phyloP scores from a whole-genome alignment of 2,888 invertebrate genomes.

The Plemyria rubiginata region DNA sequence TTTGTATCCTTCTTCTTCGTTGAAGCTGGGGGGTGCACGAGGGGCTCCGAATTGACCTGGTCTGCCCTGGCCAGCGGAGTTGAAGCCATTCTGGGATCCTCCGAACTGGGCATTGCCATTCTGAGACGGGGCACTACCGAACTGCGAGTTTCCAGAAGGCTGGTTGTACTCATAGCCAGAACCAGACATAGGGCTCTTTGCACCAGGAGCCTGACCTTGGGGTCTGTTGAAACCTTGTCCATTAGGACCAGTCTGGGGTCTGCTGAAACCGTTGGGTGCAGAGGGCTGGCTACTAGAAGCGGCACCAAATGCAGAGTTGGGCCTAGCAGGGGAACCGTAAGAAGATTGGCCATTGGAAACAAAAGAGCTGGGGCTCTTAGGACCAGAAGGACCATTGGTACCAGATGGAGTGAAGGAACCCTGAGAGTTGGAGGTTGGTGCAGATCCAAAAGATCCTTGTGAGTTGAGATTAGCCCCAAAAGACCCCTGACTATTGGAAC shows the following conservation, averaged over 20 bases:
- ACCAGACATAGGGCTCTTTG: constrained; percentile 29
- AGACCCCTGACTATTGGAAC: constrained; percentile 18
- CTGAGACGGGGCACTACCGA: constrained; percentile 33
- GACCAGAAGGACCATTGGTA: constrained; percentile 32
- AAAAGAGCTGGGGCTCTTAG: constrained; percentile 36
- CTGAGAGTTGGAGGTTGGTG: constrained; percentile 26
- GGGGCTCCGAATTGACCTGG: constrained; percentile 64
- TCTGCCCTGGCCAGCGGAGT: constrained; percentile 37
- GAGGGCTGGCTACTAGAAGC: constrained; percentile 25
- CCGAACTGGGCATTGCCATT: constrained; percentile 28
- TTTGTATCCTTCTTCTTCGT: constrained; percentile 75
- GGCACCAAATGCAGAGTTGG: constrained; percentile 21
- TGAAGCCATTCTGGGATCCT: constrained; percentile 31
- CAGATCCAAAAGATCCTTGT: constrained; percentile 39
- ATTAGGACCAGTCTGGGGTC: constrained; percentile 36
- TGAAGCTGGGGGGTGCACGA: constrained; percentile 77
- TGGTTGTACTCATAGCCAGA: constrained; percentile 44
- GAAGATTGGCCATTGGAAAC: constrained; percentile 34
- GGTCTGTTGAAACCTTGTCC: constrained; percentile 33
- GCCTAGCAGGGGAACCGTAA: constrained; percentile 28
- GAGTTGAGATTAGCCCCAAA: constrained; percentile 27
- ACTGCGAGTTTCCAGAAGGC: constrained; percentile 33
- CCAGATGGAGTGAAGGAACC: constrained; percentile 32
- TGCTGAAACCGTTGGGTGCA: constrained; percentile 31
- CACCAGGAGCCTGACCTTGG: constrained; percentile 18